Conservation (phyloP, 2,113 vertebrate genomes). For the Sturnira hondurensis region DNA sequence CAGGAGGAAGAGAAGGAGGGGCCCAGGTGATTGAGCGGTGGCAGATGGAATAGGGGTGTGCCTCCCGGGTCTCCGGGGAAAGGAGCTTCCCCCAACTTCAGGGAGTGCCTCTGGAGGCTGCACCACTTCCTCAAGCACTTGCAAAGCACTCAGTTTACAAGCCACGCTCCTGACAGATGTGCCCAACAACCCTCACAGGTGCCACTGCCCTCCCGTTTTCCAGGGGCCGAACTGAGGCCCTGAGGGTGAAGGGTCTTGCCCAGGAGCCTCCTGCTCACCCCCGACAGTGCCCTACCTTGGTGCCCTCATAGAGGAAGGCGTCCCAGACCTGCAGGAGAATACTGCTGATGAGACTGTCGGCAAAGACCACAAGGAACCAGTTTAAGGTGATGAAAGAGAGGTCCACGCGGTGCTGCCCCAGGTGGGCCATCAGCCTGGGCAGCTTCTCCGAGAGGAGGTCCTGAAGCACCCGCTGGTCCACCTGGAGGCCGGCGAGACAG, state of each 20-base stretch:
- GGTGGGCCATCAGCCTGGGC: constrained; percentile 88
- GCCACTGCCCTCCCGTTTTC: not conserved
- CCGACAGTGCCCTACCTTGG: constrained; percentile 83
- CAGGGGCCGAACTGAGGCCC: not conserved
- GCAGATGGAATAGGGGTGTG: rapidly evolving
- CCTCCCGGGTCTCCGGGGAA: not conserved
- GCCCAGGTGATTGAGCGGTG: too few relatives aligned
- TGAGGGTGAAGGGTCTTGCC: not conserved
- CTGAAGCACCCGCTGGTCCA: constrained; percentile 94
- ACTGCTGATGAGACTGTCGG: constrained; percentile 91
- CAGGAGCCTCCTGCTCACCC: too few relatives aligned
- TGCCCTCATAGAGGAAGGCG: constrained; percentile 94
- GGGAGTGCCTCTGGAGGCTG: not conserved
- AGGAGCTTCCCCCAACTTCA: not conserved
- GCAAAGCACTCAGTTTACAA: not conserved
- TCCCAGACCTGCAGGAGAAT: constrained; percentile 95
- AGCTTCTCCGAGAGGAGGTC: constrained; percentile 93
- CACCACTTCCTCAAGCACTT: not conserved
- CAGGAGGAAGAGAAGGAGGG: not conserved
- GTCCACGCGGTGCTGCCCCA: constrained; percentile 86
- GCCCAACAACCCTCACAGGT: not conserved
- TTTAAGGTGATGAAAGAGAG: constrained; percentile 93
- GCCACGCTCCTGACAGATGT: not conserved
- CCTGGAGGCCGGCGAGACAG: constrained; percentile 77
- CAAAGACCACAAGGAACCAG: constrained; percentile 95